Percentiles rank a stretch among this genome's conserved stretches.
Evolutionary conservation across 2,797 vertebrate genomes (phyloP).

Genomic region (Eupleurogrammus muticus): DNA sequence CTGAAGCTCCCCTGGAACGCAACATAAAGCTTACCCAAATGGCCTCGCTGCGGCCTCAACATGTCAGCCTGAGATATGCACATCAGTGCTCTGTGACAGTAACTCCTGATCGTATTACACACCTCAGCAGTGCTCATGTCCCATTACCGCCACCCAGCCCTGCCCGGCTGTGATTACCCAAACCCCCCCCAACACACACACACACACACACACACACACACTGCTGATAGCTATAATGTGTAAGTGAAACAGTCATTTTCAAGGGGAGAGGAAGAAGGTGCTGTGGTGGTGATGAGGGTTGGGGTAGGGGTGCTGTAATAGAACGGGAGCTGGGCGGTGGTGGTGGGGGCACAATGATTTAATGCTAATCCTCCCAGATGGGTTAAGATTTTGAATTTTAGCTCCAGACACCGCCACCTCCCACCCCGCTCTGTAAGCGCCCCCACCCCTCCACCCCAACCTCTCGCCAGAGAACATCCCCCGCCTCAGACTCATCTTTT

Average conservation of each 20-base stretch:
- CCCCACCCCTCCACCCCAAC: slow-evolving; percentile 25
- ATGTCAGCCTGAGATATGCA: slow-evolving; percentile 81
- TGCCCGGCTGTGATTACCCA: slow-evolving; percentile 69
- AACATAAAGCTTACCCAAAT: slow-evolving; percentile 79
- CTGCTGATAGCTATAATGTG: slow-evolving; percentile 65
- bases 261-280: slow-evolving; percentile 46
- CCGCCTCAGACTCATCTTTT: slow-evolving; percentile 86
- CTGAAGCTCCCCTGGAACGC: slow-evolving; percentile 66
- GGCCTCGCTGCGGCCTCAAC: slow-evolving; percentile 69
- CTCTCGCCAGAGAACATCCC: slow-evolving; percentile 73
- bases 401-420: slow-evolving; percentile 50
- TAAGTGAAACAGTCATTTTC: slow-evolving; percentile 75
- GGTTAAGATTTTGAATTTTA: slow-evolving; percentile 71
- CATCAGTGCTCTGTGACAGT: slow-evolving; percentile 79
- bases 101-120: slow-evolving; percentile 84
- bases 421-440: slow-evolving; percentile 28
- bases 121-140: slow-evolving; percentile 80
- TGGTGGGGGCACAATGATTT: slow-evolving; percentile 63
- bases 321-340: slow-evolving; percentile 53
- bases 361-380: slow-evolving; percentile 77
- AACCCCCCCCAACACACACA: slow-evolving; percentile 33
- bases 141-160: slow-evolving; percentile 72
- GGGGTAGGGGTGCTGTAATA: slow-evolving; percentile 46
- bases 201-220: slow-evolving; percentile 40
- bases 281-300: slow-evolving; percentile 23